phyloP scores from a whole-genome alignment of 1,140 invertebrate species.

The Augochlora pura region DNA sequence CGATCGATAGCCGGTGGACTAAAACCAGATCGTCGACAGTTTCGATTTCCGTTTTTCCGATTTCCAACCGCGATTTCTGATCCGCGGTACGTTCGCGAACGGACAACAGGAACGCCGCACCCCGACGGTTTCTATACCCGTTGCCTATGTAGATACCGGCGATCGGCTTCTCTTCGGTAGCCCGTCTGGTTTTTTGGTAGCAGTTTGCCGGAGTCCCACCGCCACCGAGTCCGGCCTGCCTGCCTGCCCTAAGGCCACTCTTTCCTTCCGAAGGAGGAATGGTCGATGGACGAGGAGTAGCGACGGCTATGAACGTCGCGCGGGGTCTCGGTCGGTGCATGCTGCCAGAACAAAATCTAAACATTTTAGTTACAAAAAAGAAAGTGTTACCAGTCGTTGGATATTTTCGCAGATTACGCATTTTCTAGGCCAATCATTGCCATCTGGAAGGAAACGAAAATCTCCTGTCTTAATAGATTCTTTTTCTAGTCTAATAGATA shows the following conservation, averaged over 20 bases:
- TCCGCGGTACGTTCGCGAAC: constrained; percentile 5
- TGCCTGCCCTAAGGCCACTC: constrained; percentile 64
- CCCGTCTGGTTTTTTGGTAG: constrained; percentile 78
- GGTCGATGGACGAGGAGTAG: constrained; percentile 54
- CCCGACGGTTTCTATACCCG: constrained; percentile 42
- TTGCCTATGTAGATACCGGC: constrained; percentile 59
- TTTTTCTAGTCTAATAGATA: no score
- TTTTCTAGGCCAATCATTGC: no score
- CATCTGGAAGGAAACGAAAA: no score
- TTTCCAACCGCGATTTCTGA: constrained; percentile 8
- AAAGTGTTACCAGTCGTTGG: no score
- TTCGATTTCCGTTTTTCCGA: no score
- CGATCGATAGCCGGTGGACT: constrained; percentile 29
- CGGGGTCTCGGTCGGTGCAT: background rate
- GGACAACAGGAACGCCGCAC: constrained; percentile 32
- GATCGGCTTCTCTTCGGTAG: constrained; percentile 71
- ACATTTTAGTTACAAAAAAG: no score
- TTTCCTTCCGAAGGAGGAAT: constrained; percentile 64
- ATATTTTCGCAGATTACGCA: no score
- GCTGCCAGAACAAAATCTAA: no score
- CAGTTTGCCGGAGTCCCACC: constrained; percentile 66
- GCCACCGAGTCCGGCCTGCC: constrained; percentile 54
- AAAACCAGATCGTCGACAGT: background rate
- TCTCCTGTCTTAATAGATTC: no score
- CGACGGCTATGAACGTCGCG: constrained; percentile 37